Base-by-base conservation (phyloP, 2,797 vertebrate species). In the Epinephelus coioides region DNA sequence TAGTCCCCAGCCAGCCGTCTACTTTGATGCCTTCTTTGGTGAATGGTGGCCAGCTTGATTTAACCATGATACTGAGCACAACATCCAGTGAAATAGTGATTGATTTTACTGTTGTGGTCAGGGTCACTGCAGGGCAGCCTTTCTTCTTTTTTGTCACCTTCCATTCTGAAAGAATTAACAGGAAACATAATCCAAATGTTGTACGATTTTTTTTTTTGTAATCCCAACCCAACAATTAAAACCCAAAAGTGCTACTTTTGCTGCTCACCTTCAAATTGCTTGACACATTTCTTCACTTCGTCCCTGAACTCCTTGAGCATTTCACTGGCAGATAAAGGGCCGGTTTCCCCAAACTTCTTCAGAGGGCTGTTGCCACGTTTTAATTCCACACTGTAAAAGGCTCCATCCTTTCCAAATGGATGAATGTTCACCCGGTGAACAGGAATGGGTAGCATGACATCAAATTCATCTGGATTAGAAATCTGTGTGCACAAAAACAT, bases 391-490 rank as follows among this genome's bases (percentile, higher is more conserved):
- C 90, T 94, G 66, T 96, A 97, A 83, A 85, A 96, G 1, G 96
- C 95, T 0, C 95, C 96, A 4, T 93, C 91, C 0, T 72, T 0
- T 47, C 65, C 59, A 71, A 94, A 94, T 8, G 78, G 71, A 9
- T 84, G 9, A 7, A 96, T 40, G 0, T 84, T 1, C 80, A 96
- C 89, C 83, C 96, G 94, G 1, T 53, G 0, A 44, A 95, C 51
- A 5, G 71, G 81, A 17, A 97, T 61, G 21, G 90, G 84, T 73
- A 98, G 66, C 97, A 98, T 98, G 60, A 98, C 89, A 47, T 98
- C 97, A 87, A 98, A 98, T 87, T 98, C 97, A 75, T 97, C 95
- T 18, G 97, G 96, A 74, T 94, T 76, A 57, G 91, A 94, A 85
- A 98, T 95, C 97, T 98, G 91, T 50, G 30, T 73, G 76, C n/a